A percentile compares a stretch with the other conserved stretches of the same genome.
Evolutionary conservation across 2,888 invertebrate genomes (phyloP).

Genomic region (Onchidella celtica): DNA sequence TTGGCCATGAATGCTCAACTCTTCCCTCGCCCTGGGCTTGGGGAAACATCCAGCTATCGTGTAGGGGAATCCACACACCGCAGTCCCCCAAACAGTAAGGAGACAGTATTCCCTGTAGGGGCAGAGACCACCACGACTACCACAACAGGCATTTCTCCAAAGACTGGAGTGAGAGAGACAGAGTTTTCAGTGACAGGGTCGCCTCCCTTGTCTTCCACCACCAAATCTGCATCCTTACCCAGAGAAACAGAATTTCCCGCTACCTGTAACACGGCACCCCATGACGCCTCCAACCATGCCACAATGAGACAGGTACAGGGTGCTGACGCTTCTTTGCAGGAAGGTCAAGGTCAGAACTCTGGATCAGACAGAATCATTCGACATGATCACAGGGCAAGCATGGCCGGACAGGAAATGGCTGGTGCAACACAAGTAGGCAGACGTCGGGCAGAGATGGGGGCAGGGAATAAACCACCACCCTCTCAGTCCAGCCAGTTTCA

Average conservation of each 20-base stretch:
- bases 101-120: neutral
- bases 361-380: neutral
- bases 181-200: neutral
- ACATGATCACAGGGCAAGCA: neutral
- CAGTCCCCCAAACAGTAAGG: neutral
- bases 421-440: too few species aligned
- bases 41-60: slow-evolving; percentile 29
- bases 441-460: too few species aligned
- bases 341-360: too few species aligned
- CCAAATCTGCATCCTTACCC: neutral
- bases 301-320: slow-evolving; percentile 1
- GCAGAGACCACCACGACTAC: too few species aligned
- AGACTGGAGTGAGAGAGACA: neutral
- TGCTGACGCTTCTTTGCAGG: too few species aligned
- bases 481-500: neutral
- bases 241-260: slow-evolving; percentile 31
- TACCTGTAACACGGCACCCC: neutral
- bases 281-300: neutral
- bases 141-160: neutral
- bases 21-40: slow-evolving; percentile 37
- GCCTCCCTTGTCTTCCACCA: neutral
- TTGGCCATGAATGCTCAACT: slow-evolving; percentile 48
- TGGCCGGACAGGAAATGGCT: neutral
- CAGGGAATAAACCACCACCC: neutral
- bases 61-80: neutral